These are phyloP conservation scores for Cyrtonyx montezumae DNA, from an alignment of 2,113 vertebrate species.

Conservation along the genomic window DNA sequence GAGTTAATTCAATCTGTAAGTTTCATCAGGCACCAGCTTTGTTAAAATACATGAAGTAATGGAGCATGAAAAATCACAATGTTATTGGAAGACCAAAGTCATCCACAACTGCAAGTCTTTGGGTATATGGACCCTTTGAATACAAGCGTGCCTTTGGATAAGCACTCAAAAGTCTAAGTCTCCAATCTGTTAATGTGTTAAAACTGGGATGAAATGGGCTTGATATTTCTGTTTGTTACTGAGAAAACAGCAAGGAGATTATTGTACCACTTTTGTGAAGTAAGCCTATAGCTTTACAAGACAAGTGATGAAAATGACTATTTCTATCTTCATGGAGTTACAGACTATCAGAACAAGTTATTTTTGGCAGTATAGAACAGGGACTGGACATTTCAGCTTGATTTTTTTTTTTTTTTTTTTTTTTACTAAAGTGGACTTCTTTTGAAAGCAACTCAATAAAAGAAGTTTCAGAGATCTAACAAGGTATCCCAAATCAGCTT, in stretches of 20 bases:
- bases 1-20: background rate
- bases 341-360: conserved; percentile 12
- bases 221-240: background rate
- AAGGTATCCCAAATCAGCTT: background rate
- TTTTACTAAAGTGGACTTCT: background rate
- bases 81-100: background rate
- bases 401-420: no score
- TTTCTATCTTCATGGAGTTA: background rate
- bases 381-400: conserved; percentile 11
- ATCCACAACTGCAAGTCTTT: background rate
- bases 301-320: background rate
- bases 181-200: background rate
- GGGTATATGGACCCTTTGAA: background rate
- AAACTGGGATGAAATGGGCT: background rate
- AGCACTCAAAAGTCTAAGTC: background rate
- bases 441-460: background rate
- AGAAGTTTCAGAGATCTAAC: background rate
- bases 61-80: background rate
- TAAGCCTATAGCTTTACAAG: background rate
- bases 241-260: background rate
- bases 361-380: background rate
- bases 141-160: background rate
- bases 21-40: background rate
- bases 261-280: background rate
- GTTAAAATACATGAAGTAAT: background rate